Evolutionary conservation across 2,888 invertebrate genomes (phyloP).

Genomic region (Cosmia pyralina): DNA sequence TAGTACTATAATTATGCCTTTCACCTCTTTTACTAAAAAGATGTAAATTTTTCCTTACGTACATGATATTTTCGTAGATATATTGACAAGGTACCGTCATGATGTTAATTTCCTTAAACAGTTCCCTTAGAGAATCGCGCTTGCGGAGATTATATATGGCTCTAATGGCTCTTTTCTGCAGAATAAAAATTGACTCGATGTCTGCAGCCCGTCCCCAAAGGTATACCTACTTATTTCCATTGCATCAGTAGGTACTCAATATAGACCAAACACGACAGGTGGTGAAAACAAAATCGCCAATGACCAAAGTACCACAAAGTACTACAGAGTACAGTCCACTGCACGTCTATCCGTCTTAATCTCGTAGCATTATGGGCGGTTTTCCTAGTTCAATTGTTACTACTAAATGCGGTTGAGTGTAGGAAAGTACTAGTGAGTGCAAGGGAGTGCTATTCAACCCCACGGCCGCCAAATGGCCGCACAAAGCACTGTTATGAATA

Average conservation of each 20-base stretch:
- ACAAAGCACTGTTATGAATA: conserved; percentile 79
- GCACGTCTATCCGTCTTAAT: background rate
- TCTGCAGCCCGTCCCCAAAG: no score
- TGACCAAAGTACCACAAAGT: background rate
- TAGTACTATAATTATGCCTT: no score
- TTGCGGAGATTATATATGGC: no score
- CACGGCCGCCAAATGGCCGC: conserved; percentile 76
- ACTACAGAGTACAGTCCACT: conserved; percentile 5
- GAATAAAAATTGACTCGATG: no score
- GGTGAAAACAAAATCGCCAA: conserved; percentile 15
- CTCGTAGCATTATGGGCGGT: background rate
- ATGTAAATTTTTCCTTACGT: no score
- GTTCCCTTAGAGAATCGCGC: no score
- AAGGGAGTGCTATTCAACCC: conserved; percentile 36
- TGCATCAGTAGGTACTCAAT: background rate
- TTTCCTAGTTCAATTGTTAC: conserved; percentile 3
- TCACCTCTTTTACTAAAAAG: no score
- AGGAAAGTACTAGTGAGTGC: conserved; percentile 17
- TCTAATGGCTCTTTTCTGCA: no score
- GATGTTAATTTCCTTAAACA: no score
- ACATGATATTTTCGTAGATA: no score
- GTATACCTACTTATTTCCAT: no score
- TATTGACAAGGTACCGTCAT: no score
- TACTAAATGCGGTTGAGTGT: conserved; percentile 1
- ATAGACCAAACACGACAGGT: conserved; percentile 31